These are phyloP conservation scores for Xerus inauris DNA, from an alignment of 2,113 vertebrate species.

Conservation along the genomic window DNA sequence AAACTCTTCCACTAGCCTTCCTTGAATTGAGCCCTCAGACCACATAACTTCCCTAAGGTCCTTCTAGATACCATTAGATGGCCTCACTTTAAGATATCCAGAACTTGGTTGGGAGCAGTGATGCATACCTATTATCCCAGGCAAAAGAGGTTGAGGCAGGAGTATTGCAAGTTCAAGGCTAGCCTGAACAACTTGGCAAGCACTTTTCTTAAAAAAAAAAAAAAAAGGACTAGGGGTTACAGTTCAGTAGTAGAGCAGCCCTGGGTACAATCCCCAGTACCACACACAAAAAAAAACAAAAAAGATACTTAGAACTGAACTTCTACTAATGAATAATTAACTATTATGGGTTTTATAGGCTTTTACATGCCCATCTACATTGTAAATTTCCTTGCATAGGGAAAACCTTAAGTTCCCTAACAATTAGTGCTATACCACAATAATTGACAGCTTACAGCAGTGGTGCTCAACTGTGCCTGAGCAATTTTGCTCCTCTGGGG, in stretches of 20 bases:
- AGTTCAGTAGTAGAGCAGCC: neutral
- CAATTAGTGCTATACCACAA: conserved; percentile 30
- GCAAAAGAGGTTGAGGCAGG: neutral
- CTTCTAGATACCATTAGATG: neutral
- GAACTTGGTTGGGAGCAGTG: neutral
- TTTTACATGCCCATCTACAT: neutral
- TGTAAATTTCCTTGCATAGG: conserved; percentile 24
- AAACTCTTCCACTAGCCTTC: neutral
- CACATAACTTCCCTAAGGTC: conserved; percentile 17
- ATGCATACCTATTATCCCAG: neutral
- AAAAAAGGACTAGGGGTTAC: neutral
- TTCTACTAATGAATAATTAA: neutral
- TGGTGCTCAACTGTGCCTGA: neutral
- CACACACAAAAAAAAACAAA: neutral
- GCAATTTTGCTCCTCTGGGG: conserved; percentile 31
- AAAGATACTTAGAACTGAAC: conserved; percentile 27
- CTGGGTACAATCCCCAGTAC: neutral
- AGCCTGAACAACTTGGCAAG: neutral
- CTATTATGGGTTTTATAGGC: neutral
- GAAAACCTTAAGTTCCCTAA: conserved; percentile 43
- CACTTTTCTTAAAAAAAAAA: neutral
- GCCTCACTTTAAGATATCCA: neutral
- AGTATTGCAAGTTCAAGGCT: neutral
- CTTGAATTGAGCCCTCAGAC: neutral
- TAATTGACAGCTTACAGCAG: conserved; percentile 34